These are phyloP conservation scores for Cyanistes caeruleus DNA, from an alignment of 2,113 vertebrate genomes.

Conservation along the genomic window DNA sequence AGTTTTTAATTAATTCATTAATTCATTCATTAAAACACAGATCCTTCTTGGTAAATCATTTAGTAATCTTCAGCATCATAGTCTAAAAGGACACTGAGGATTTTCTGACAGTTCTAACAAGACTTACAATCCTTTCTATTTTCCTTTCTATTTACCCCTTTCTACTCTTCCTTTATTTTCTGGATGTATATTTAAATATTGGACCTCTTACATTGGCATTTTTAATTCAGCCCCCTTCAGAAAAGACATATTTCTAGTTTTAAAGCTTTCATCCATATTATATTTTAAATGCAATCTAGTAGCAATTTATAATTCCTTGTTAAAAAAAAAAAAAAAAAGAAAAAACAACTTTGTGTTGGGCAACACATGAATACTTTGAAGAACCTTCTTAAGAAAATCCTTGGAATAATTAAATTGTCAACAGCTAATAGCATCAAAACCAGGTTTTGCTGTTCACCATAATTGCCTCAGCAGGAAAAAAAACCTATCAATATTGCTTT, in stretches of 20 bases:
- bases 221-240: neutral
- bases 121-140: neutral
- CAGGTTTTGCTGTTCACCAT: conserved; percentile 38
- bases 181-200: neutral
- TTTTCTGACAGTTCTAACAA: neutral
- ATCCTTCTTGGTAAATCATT: neutral
- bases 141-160: neutral
- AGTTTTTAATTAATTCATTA: neutral
- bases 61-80: neutral
- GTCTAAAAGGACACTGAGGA: neutral
- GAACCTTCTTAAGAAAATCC: conserved; percentile 14
- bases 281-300: neutral
- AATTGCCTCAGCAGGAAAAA: conserved; percentile 59
- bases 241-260: neutral
- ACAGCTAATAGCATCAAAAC: conserved; percentile 65
- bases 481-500: conserved; percentile 57
- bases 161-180: neutral
- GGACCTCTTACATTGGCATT: neutral
- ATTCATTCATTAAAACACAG: neutral
- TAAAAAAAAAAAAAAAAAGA: neutral
- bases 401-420: conserved; percentile 68
- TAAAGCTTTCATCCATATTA: neutral
- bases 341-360: neutral
- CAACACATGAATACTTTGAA: conserved; percentile 3
- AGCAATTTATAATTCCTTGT: neutral